A percentile compares a stretch with the other conserved stretches of the same genome.
phyloP scores from a whole-genome alignment of 2,888 invertebrate genomes.

The Aethes cnicana region DNA sequence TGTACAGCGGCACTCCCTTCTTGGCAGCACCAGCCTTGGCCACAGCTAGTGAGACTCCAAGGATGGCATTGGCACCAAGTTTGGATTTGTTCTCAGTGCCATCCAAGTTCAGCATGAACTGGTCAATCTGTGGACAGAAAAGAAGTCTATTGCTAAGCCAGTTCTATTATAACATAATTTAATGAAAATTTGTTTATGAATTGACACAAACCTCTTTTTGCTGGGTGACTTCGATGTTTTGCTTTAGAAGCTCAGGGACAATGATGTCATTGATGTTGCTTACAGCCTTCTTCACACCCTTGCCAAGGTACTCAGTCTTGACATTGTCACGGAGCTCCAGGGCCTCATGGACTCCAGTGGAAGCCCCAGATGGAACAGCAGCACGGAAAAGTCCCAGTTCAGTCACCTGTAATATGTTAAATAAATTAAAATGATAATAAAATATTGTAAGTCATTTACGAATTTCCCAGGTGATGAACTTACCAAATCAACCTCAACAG shows the following conservation, averaged over 20 bases:
- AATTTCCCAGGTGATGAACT: conserved; percentile 40
- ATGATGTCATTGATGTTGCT: conserved; percentile 92
- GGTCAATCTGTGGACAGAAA: conserved; percentile 84
- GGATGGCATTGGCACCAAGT: conserved; percentile 97
- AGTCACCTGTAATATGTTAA: conserved; percentile 76
- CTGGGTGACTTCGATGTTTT: conserved; percentile 92
- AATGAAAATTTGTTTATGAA: too few species aligned
- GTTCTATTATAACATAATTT: too few species aligned
- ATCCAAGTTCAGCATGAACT: conserved; percentile 93
- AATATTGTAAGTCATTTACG: too few species aligned
- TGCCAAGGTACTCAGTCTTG: conserved; percentile 95
- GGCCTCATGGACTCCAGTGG: conserved; percentile 98
- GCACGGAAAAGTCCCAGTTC: conserved; percentile 94
- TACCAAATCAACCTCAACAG: conserved; percentile 94
- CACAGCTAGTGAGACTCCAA: conserved; percentile 97
- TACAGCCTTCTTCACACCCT: conserved; percentile 96
- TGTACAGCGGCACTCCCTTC: conserved; percentile 92
- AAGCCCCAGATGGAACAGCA: conserved; percentile 98
- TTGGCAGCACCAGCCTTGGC: conserved; percentile 99
- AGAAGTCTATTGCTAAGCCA: conserved; percentile 49
- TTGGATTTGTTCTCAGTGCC: conserved; percentile 99
- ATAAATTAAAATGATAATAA: too few species aligned
- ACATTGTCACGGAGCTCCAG: conserved; percentile 96
- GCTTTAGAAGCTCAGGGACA: conserved; percentile 89
- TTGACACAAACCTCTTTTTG: conserved; percentile 88